phyloP scores from a whole-genome alignment of 2,113 vertebrate species.

The Phyllostomus discolor region DNA sequence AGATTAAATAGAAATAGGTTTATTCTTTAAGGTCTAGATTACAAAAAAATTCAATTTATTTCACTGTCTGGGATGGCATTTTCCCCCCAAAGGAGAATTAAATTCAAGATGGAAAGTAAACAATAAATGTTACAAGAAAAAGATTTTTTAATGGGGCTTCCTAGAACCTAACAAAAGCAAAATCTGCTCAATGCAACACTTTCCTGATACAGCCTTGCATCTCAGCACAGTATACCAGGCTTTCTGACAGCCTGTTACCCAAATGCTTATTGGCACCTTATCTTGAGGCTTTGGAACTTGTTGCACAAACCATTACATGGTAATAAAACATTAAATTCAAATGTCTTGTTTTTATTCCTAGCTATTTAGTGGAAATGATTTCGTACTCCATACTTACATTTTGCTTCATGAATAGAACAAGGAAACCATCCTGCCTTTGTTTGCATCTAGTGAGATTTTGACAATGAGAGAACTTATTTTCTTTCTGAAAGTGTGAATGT shows the following conservation, averaged over 20 bases:
- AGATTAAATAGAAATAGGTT: conserved; percentile 53
- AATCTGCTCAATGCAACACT: conserved; percentile 12
- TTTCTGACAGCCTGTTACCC: not conserved
- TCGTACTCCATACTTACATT: not conserved
- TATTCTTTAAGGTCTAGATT: conserved; percentile 47
- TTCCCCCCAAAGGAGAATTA: conserved; percentile 49
- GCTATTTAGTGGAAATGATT: not conserved
- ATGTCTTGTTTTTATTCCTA: conserved; percentile 30
- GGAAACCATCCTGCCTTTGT: conserved; percentile 27
- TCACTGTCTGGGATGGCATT: conserved; percentile 12
- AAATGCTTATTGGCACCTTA: conserved; percentile 27
- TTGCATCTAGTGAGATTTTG: conserved; percentile 24
- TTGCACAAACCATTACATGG: not conserved
- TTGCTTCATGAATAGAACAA: conserved; percentile 23
- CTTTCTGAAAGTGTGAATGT: not conserved
- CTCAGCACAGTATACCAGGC: not conserved
- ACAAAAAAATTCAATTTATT: conserved; percentile 56
- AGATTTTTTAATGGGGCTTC: conserved; percentile 1
- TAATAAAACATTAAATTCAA: conserved; percentile 42
- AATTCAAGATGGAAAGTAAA: conserved; percentile 42
- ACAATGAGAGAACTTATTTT: not conserved
- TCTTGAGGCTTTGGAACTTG: not conserved
- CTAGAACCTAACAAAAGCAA: conserved; percentile 19
- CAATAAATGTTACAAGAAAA: conserved; percentile 30
- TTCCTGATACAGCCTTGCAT: not conserved